phyloP scores from a whole-genome alignment of 2,888 invertebrate species.

The Listrodromus nycthemerus region DNA sequence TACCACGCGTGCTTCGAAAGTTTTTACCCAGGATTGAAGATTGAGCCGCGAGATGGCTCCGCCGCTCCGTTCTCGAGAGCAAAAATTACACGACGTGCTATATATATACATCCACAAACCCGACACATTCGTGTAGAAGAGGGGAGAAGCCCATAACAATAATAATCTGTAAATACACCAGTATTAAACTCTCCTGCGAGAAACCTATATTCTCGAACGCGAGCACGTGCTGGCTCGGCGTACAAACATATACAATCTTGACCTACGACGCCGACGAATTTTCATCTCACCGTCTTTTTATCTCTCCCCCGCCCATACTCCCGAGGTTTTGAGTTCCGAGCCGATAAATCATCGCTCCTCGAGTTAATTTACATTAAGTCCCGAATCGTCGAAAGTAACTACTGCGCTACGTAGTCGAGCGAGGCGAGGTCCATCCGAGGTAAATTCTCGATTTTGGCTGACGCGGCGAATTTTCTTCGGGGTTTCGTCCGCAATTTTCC shows the following conservation, averaged over 20 bases:
- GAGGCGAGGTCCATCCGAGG: background rate
- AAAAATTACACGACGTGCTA: slow-evolving; percentile 15
- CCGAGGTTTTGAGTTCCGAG: slow-evolving; percentile 1
- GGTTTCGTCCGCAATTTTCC: slow-evolving; percentile 69
- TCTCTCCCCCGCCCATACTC: slow-evolving; percentile 20
- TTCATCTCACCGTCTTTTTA: slow-evolving; percentile 51
- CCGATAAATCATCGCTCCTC: slow-evolving; percentile 22
- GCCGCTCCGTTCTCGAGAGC: slow-evolving; percentile 3
- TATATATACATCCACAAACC: background rate
- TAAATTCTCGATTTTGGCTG: slow-evolving; percentile 57
- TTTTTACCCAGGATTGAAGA: slow-evolving; percentile 3
- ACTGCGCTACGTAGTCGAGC: background rate
- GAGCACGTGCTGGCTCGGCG: slow-evolving; percentile 69
- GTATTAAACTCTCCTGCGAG: slow-evolving; percentile 69
- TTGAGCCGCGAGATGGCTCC: slow-evolving; percentile 34
- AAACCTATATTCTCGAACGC: slow-evolving; percentile 70
- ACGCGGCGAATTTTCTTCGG: slow-evolving; percentile 63
- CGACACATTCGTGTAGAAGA: slow-evolving; percentile 55
- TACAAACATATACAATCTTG: slow-evolving; percentile 77
- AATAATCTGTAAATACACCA: slow-evolving; percentile 71
- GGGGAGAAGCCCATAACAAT: slow-evolving; percentile 69
- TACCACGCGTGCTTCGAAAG: slow-evolving; percentile 5
- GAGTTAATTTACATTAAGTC: background rate
- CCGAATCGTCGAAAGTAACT: background rate
- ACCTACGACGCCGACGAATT: slow-evolving; percentile 74